Percentiles rank a stretch among this genome's conserved stretches.
Evolutionary conservation across 2,113 vertebrate species (phyloP).

Genomic region (Pavo muticus): DNA sequence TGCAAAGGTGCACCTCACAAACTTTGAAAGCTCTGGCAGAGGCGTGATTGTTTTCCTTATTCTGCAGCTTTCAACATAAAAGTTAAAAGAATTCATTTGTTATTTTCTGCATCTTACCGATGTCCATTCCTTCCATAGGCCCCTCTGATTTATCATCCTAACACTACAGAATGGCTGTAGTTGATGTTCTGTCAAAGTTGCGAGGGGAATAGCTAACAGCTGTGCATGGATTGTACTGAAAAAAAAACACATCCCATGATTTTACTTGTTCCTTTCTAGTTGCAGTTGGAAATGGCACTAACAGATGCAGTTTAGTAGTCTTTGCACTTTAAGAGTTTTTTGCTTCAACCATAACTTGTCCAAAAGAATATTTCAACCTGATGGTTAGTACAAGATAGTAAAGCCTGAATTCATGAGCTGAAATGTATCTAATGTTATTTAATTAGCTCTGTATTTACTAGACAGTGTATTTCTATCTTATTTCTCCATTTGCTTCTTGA

Average conservation of each 20-base stretch:
- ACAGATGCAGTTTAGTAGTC: background rate
- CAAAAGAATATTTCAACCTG: background rate
- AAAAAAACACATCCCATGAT: background rate
- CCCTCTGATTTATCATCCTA: constrained; percentile 58
- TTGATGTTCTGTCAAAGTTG: constrained; percentile 46
- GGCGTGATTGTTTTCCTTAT: background rate
- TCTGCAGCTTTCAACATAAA: constrained; percentile 9
- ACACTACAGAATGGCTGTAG: constrained; percentile 15
- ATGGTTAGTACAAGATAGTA: background rate
- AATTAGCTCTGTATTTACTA: background rate
- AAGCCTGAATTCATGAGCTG: background rate
- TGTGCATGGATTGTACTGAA: background rate
- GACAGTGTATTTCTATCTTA: background rate
- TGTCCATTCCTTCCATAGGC: background rate
- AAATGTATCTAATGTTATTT: background rate
- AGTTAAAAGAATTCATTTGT: constrained; percentile 27
- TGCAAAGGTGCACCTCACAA: background rate
- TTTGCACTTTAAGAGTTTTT: fast-evolving
- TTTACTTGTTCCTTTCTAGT: constrained; percentile 8
- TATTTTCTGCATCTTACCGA: constrained; percentile 27
- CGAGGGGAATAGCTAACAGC: constrained; percentile 54
- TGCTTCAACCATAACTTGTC: background rate
- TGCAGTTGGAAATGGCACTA: background rate
- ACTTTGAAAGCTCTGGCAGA: background rate
- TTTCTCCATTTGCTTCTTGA: background rate